Conservation (phyloP, 2,797 vertebrate genomes). For the Philypnodon macrostomus region DNA sequence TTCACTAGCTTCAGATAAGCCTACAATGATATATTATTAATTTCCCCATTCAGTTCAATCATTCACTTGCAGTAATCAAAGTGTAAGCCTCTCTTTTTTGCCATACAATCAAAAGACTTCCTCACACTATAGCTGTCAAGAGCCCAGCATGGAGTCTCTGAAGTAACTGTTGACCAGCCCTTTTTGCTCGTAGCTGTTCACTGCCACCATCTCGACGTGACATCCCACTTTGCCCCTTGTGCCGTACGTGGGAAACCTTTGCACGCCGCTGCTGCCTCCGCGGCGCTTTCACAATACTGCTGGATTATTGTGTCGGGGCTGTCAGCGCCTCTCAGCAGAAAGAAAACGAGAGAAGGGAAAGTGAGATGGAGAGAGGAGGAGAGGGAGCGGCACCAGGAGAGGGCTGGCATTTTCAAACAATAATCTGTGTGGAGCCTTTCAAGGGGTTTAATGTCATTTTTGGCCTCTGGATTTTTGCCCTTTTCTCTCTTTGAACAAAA, state of each 20-base stretch:
- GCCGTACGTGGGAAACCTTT: conserved; percentile 59
- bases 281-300: conserved; percentile 49
- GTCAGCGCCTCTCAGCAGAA: conserved; percentile 67
- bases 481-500: conserved; percentile 56
- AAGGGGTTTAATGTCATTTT: conserved; percentile 65
- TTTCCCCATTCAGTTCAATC: neutral
- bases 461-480: conserved; percentile 61
- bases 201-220: conserved; percentile 18
- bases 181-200: conserved; percentile 22
- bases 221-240: conserved; percentile 40
- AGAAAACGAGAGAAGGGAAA: conserved; percentile 51
- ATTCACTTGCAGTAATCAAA: conserved; percentile 11
- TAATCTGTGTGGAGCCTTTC: conserved; percentile 65
- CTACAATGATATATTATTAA: conserved; percentile 1
- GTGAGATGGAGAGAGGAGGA: conserved; percentile 16
- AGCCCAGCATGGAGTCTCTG: conserved; percentile 16
- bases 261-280: conserved; percentile 42
- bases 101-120: conserved; percentile 20
- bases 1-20: conserved; percentile 8
- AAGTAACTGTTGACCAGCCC: conserved; percentile 18
- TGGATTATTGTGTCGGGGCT: conserved; percentile 71
- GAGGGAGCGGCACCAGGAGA: conserved; percentile 6
- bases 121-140: conserved; percentile 26
- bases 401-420: conserved; percentile 61
- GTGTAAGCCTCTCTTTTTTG: neutral